Evolutionary conservation across 2,113 vertebrate species (phyloP).

Genomic region (Synchiropus splendidus): DNA sequence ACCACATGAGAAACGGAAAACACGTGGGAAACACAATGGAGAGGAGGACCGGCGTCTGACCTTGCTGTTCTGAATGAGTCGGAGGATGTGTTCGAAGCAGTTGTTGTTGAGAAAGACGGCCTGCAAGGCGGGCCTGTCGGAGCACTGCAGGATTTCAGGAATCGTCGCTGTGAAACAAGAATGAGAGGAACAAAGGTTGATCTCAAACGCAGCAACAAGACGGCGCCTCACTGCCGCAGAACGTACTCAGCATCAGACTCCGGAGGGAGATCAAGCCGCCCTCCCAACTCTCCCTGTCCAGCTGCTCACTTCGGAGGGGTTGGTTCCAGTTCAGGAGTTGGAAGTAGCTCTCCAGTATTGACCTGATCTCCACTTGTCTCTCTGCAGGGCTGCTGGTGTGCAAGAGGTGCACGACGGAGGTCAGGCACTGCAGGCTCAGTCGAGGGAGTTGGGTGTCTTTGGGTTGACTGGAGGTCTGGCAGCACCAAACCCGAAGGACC

Average conservation of each 20-base stretch:
- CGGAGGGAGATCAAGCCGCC: constrained; percentile 72
- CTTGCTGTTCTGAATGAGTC: constrained; percentile 97
- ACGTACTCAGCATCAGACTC: constrained; percentile 88
- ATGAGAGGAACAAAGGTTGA: constrained; percentile 6
- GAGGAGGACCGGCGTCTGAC: constrained; percentile 51
- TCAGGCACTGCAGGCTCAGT: constrained; percentile 68
- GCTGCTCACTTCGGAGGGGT: constrained; percentile 34
- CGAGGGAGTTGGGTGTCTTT: constrained; percentile 51
- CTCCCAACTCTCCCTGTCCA: constrained; percentile 58
- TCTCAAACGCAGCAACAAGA: constrained; percentile 2
- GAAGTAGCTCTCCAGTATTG: constrained; percentile 82
- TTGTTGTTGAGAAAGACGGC: constrained; percentile 96
- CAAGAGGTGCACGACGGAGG: constrained; percentile 77
- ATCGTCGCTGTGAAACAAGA: constrained; percentile 70
- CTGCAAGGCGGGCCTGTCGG: constrained; percentile 86
- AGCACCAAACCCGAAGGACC: constrained; percentile 69
- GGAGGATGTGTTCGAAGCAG: constrained; percentile 94
- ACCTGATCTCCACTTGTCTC: constrained; percentile 73
- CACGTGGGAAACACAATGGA: constrained; percentile 5
- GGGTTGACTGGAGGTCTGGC: constrained; percentile 5
- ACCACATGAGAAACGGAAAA: neutral
- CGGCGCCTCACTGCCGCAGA: constrained; percentile 71
- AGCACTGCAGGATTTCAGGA: constrained; percentile 85
- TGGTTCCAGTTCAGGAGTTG: constrained; percentile 83
- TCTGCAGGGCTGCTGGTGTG: constrained; percentile 74